Base-by-base conservation (phyloP, 2,113 vertebrate genomes). In the Eulacestoma nigropectus region DNA sequence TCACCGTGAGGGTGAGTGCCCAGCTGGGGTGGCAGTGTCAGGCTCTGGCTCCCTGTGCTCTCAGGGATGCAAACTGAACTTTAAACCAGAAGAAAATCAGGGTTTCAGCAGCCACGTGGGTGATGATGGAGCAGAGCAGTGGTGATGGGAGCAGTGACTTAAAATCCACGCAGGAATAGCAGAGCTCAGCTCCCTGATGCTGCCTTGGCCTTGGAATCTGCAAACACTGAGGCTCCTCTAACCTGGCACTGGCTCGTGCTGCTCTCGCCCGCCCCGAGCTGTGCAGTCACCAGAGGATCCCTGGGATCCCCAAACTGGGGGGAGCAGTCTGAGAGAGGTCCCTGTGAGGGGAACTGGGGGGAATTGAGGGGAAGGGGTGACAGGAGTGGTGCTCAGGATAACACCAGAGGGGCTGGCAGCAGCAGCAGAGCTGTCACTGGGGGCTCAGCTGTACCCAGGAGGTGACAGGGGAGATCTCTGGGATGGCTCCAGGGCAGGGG, bases 241-340 rank as follows among this genome's bases (percentile, higher is more conserved):
- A 13, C 6, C 21, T 26, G 56, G 16, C 13, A 6, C 13, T n/a
- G 50, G 37, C 49, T 39, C 1, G 1, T 1, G 5, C 49, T 80
- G 35, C 49, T 41, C 57, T 44, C 3, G 0, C 37, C 49, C 52
- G 9, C 20, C 22, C 53, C 0, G 4, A 49, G 22, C 55, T 25
- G 2, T 16, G 60, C 62, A 6, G 7, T 4, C 49, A 9, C 37
- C 62, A 35, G 2, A 20, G 42, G 10, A 9, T 52, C 37, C 5
- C 67, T 50, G 62, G 53, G 49, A 13, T 46, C 50, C 67, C 55
- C 17, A 35, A 2, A 15, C 5, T 11, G 14, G 17, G 17, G n/a
- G 15, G 21, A 4, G 20, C 39, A 16, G 30, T 7, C n/a, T 42
- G 46, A 42, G 22, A 16, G 32, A 23, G 56, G 8, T 22, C 56